These are phyloP conservation scores for Galeruca laticollis DNA, from an alignment of 2,888 invertebrate species.

Conservation along the genomic window DNA sequence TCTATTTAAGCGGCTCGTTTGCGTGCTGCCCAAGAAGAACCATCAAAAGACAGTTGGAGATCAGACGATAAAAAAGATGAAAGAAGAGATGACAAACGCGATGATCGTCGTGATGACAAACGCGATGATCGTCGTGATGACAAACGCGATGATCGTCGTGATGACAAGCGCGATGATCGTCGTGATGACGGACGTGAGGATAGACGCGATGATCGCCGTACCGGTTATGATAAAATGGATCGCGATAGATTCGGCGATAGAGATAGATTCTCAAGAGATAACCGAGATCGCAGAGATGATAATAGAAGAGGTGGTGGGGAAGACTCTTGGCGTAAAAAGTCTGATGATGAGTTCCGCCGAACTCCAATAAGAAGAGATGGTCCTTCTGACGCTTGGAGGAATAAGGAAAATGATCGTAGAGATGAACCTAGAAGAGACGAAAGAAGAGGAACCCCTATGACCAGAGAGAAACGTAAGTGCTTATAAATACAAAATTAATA, in stretches of 20 bases:
- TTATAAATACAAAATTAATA: too few species aligned
- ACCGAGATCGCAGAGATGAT: conserved; percentile 40
- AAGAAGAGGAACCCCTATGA: conserved; percentile 49
- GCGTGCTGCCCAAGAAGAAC: conserved; percentile 39
- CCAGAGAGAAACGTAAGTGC: conserved; percentile 61
- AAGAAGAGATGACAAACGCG: conserved; percentile 28
- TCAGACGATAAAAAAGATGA: conserved; percentile 43
- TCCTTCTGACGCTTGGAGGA: conserved; percentile 43
- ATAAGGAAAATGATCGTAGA: conserved; percentile 43
- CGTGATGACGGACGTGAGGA: conserved; percentile 38
- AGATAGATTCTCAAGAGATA: conserved; percentile 28
- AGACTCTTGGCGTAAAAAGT: conserved; percentile 46
- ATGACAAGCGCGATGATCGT: conserved; percentile 36
- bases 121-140: conserved; percentile 25
- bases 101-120: conserved; percentile 38
- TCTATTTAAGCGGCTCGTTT: conserved; percentile 37
- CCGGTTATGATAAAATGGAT: conserved; percentile 20
- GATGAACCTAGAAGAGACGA: conserved; percentile 49
- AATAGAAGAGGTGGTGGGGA: conserved; percentile 45
- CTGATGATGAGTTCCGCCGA: conserved; percentile 46
- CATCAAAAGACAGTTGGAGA: conserved; percentile 41
- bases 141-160: conserved; percentile 29
- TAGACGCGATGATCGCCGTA: not conserved
- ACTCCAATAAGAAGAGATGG: conserved; percentile 42
- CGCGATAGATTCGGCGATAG: conserved; percentile 30